A percentile compares a stretch with the other conserved stretches of the same genome.
Evolutionary conservation across 2,113 vertebrate genomes (phyloP).

Genomic region (Tragelaphus imberbis): DNA sequence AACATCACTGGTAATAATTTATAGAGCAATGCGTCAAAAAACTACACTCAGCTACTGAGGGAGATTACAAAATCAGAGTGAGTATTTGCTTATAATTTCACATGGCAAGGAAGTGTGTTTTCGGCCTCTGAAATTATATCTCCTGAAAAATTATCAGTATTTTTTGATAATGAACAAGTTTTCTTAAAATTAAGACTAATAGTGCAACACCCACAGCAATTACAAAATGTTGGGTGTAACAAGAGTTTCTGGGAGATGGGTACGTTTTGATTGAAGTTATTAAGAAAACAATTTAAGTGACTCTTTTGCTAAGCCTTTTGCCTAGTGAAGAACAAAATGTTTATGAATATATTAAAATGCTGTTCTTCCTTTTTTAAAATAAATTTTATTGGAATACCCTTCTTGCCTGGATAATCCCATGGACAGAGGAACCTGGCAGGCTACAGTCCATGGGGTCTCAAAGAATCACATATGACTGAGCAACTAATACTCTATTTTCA

Average conservation of each 20-base stretch:
- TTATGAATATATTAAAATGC: background rate
- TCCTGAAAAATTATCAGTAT: background rate
- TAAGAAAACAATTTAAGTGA: background rate
- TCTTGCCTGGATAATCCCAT: background rate
- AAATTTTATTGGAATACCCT: background rate
- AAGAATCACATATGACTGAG: background rate
- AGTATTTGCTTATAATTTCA: background rate
- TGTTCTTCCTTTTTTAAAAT: background rate
- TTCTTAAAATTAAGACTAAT: background rate
- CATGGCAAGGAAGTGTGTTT: background rate
- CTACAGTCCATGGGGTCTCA: background rate
- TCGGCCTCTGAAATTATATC: background rate
- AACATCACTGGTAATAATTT: slow-evolving; percentile 56
- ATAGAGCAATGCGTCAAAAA: slow-evolving; percentile 35
- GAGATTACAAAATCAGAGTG: background rate
- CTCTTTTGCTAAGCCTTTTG: background rate
- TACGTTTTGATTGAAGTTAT: background rate
- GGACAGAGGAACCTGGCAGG: background rate
- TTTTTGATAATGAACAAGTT: slow-evolving; percentile 26
- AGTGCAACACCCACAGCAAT: background rate
- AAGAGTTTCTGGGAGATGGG: background rate
- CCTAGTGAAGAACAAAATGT: slow-evolving; percentile 14
- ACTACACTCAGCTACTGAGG: background rate
- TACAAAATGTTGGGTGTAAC: background rate
- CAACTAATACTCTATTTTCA: background rate